Evolutionary conservation across 2,888 invertebrate genomes (phyloP), one percentile per base, ranked within the genome.

Genomic region (Troilus luridus): DNA sequence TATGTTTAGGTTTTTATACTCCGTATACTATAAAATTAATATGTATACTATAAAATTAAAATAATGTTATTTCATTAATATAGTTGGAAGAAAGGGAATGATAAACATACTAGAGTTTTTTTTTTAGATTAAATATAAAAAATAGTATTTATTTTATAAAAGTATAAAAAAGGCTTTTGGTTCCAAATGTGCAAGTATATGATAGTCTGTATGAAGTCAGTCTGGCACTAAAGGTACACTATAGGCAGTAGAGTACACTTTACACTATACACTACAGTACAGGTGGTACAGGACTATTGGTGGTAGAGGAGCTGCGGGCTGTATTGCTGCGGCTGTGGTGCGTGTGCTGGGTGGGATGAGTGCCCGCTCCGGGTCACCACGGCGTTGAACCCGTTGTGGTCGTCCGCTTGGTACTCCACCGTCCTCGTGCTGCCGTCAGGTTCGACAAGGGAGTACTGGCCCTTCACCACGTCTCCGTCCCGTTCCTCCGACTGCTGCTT

Each of bases 381-480:
- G 17, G 95, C 97, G 95, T 96, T 96, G 94, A 97, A 97, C 81
- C 97, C 97, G 93, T 96, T 96, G 93, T 95, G 95, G 90, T 96
- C 95, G 94, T 97, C 97, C 17, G 97, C 97, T 0, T 96, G 96
- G 93, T 97, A 97, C 93, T 96, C 95, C 85, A 97, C 97, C 89
- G 96, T 95, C 93, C 97, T 95, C 91, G 97, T 94, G 91, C 96
- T 95, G 92, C 97, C 97, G 94, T 97, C 97, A 77, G 97, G 96
- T 94, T 97, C 97, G 72, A 97, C 95, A 60, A 97, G 94, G 19
- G 94, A 94, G 93, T 94, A 94, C 92, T 94, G 94, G 94, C 97
- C 97, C 94, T 95, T 95, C 21, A 97, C 97, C 1, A 95, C 95
- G 93, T 97, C 96, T 3, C 97, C 97, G 93, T 96, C 95, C 91